Base-by-base conservation (phyloP, 35 echinoderm and acorn worm genomes). In the Heliocidaris erythrogramma region DNA sequence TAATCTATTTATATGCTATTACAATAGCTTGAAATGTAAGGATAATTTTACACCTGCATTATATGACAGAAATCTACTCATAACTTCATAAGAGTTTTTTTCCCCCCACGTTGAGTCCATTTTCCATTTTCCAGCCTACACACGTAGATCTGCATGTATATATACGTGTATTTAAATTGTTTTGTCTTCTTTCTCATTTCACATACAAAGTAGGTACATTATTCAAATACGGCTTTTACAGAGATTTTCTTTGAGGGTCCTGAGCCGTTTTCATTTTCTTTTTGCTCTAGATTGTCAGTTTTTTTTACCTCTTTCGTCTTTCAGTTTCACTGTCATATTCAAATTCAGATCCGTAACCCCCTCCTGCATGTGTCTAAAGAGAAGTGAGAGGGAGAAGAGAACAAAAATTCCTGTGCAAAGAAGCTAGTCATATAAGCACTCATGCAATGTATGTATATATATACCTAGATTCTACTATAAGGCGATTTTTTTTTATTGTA, bases 301-400 rank as follows among this genome's bases (percentile, higher is more conserved):
- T 4, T 48, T 32, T 4, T 48, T 85, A 94, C 94, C 86, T 96
- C 85, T 93, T 98, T 32, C 87, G 95, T 92, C 48, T 91, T 42
- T 98, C 92, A 90, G 94, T 60, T 21, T 96, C 97, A 53, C 94
- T 94, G 59, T 98, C 97, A 91, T 94, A 94, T 88, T 98, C 97
- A 98, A 96, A 98, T 60, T 98, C 97, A 94, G 97, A 98, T 94
- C 97, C 97, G 95, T 98, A 98, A 49, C 95, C 97, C 42, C 95
- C 95, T 53, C 59, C 91, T 52, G 60, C 60, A 69, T 69, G 60
- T 24, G 21, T 78, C 65, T 78, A 24, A 78, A 27, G 65, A 78
- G 65, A 7, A 78, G 27, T 78, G 18, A 78, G 21, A 78, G 27
- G 8, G 65, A n/a, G 27, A n/a, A 78, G 27, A 78, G 17, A 17